Conservation (phyloP, 2,113 vertebrate genomes). For the Todiramphus chloris region DNA sequence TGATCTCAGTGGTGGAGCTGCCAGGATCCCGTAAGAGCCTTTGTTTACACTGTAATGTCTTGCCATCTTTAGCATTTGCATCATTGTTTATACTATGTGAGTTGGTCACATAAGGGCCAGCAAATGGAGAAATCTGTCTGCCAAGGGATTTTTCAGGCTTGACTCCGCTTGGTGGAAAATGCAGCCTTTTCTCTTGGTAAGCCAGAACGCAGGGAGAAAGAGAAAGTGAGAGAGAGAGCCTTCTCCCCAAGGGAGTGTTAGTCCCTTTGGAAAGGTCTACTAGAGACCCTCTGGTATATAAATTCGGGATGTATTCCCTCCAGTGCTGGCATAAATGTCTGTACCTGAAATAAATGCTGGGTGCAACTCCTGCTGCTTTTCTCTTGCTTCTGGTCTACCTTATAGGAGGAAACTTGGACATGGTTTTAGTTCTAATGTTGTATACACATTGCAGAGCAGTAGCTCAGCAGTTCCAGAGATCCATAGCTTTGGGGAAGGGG, state of each 20-base stretch:
- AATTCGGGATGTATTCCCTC: not conserved
- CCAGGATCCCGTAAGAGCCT: not conserved
- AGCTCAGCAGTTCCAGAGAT: not conserved
- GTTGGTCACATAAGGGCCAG: slow-evolving; percentile 17
- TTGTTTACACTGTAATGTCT: not conserved
- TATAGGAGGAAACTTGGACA: not conserved
- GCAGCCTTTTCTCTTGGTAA: not conserved
- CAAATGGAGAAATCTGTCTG: not conserved
- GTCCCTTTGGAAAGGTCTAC: not conserved
- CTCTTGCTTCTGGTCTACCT: not conserved
- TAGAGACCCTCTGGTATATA: not conserved
- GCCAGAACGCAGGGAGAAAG: not conserved
- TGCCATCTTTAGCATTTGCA: slow-evolving; percentile 27
- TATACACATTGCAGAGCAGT: not conserved
- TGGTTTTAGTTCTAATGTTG: not conserved
- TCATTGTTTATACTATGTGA: not conserved
- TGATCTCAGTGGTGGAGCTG: not conserved
- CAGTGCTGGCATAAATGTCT: not conserved
- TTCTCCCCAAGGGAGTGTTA: not conserved
- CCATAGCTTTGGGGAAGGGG: not conserved
- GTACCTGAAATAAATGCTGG: not conserved
- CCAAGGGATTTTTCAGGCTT: not conserved
- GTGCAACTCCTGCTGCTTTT: not conserved
- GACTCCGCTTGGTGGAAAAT: not conserved
- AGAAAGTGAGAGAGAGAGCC: not conserved